A percentile compares a stretch with the other conserved stretches of the same genome.
These are phyloP conservation scores for Agelaius tricolor DNA, from an alignment of 2,113 vertebrate species.

Conservation along the genomic window DNA sequence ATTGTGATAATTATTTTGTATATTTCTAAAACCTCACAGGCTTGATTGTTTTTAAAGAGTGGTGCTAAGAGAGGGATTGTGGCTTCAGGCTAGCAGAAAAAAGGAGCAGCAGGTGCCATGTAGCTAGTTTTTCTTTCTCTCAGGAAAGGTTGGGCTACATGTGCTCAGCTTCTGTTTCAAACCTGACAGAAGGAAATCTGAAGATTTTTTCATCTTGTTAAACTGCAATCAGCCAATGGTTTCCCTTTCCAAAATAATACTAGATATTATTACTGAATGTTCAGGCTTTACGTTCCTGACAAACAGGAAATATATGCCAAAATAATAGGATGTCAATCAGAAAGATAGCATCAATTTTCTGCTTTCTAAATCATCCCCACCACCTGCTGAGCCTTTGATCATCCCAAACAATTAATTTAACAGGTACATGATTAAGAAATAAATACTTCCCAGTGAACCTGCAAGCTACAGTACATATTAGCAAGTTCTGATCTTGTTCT, in stretches of 20 bases:
- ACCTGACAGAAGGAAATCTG: constrained; percentile 66
- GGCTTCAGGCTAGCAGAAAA: not conserved
- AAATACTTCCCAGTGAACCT: constrained; percentile 66
- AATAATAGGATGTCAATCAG: constrained; percentile 80
- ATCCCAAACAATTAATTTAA: constrained; percentile 84
- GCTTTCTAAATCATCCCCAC: constrained; percentile 81
- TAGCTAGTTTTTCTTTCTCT: constrained; percentile 42
- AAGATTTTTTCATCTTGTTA: constrained; percentile 65
- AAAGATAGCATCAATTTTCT: constrained; percentile 82
- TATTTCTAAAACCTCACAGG: not conserved
- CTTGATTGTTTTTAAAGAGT: not conserved
- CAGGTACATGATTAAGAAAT: constrained; percentile 79
- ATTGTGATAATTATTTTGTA: not conserved
- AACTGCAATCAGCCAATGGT: constrained; percentile 75
- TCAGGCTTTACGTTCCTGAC: constrained; percentile 78
- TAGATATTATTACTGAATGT: constrained; percentile 77
- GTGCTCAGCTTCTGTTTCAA: constrained; percentile 69
- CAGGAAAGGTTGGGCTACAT: constrained; percentile 33
- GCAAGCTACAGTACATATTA: constrained; percentile 34
- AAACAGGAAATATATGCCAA: constrained; percentile 82
- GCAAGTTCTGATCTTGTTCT: constrained; percentile 13
- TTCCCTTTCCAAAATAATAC: constrained; percentile 79
- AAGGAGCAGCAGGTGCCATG: constrained; percentile 45
- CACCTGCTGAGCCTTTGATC: constrained; percentile 83
- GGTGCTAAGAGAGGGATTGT: not conserved